Base-by-base conservation (phyloP, 2,113 vertebrate genomes). In the Halcyon senegalensis region DNA sequence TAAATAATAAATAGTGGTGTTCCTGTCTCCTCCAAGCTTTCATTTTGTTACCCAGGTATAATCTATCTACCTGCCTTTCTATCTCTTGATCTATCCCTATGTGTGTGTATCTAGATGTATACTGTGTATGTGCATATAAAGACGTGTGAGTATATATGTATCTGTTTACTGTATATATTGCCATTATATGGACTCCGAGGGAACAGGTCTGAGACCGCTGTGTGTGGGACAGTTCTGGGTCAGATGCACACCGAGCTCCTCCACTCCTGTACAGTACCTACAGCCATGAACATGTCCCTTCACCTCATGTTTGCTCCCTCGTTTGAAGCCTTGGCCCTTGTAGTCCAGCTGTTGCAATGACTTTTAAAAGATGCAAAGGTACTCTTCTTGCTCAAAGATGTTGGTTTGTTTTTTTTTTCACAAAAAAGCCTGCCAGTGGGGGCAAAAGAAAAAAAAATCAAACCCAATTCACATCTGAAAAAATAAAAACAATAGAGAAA, bases 381-480 rank as follows among this genome's bases (percentile, higher is more conserved):
- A 9, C 6, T 64, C 13, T 41, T 43, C 39, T 39, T 66, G n/a
- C 41, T 78, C 44, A n/a, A 67, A 84, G 33, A 8, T 18, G 7
- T 18, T 19, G 44, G 44, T n/a, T n/a, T n/a, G n/a, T 17, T 28
- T 8, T 53, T 53, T 53, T 25, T 27, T 56, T 6, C 9, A 19
- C 5, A 6, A 58, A 64, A 79, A 48, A 30, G 2, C 8, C n/a
- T 3, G 2, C 6, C 17, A 31, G 16, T 0, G 3, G 4, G 0
- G 41, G 41, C 41, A 43, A 43, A 43, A 43, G 15, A 3, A 0
- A 55, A 55, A 55, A 21, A 50, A 50, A 24, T 50, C 48, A 50
- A 43, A 43, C 15, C 16, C 43, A 5, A 15, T 39, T 83, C 53
- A 39, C n/a, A 31, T 51, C 15, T 56, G 50, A 12, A 24, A 51